Conservation (phyloP, 2,113 vertebrate genomes). For the Formicarius rufipectus region DNA sequence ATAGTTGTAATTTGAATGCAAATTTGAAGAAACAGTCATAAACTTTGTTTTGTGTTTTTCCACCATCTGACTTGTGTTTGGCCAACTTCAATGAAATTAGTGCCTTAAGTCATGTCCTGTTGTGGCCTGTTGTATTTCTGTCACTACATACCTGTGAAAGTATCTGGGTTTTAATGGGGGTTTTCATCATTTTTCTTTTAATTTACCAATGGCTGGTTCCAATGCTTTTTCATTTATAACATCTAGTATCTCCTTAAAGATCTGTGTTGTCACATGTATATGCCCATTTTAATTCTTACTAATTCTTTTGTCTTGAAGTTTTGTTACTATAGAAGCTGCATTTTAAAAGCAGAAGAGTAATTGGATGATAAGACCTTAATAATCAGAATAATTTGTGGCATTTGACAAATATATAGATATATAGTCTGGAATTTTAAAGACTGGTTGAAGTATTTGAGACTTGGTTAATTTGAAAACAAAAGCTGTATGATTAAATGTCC, state of each 20-base stretch:
- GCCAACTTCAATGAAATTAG: background rate
- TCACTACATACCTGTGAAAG: rapidly evolving
- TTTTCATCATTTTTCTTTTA: background rate
- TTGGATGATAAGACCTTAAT: constrained; percentile 45
- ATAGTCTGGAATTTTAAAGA: constrained; percentile 11
- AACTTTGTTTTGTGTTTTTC: background rate
- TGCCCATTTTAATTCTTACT: background rate
- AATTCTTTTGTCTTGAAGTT: background rate
- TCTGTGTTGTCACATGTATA: background rate
- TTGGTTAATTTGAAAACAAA: constrained; percentile 47
- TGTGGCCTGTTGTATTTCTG: background rate
- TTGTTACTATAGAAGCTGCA: constrained; percentile 37
- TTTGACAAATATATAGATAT: constrained; percentile 38
- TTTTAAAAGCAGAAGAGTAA: constrained; percentile 36
- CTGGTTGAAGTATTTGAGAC: constrained; percentile 11
- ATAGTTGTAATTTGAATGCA: background rate
- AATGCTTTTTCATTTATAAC: background rate
- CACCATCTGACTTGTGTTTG: background rate
- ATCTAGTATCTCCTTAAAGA: background rate
- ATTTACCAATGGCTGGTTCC: background rate
- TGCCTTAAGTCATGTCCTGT: background rate
- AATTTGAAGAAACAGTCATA: background rate
- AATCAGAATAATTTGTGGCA: constrained; percentile 27
- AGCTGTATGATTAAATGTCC: constrained; percentile 1
- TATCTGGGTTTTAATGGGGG: background rate